Percentiles rank a stretch among this genome's conserved stretches.
Conservation (phyloP, 2,888 invertebrate genomes). For the Camponotus fellah region DNA sequence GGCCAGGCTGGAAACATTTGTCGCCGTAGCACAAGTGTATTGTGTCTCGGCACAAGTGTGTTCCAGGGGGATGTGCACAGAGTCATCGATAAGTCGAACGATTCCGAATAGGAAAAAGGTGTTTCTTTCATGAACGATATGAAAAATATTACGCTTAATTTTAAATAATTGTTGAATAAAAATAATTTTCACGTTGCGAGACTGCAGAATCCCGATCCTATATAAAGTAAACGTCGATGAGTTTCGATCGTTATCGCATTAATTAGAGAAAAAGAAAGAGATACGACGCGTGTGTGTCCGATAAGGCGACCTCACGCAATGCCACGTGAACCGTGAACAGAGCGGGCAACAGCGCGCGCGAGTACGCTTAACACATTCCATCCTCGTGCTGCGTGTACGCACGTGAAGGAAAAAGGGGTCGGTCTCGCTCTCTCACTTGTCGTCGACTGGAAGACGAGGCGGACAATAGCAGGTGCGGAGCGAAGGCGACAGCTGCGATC, state of each 20-base stretch:
- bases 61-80: neutral
- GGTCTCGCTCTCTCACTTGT: conserved; percentile 71
- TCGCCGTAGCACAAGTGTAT: conserved; percentile 17
- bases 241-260: neutral
- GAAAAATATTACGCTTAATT: neutral
- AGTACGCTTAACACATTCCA: conserved; percentile 28
- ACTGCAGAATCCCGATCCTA: neutral
- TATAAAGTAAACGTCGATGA: neutral
- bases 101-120: neutral
- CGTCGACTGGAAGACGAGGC: conserved; percentile 78
- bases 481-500: conserved; percentile 84
- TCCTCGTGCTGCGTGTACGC: conserved; percentile 67
- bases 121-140: neutral
- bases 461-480: conserved; percentile 85
- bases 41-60: neutral
- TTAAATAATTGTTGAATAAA: neutral
- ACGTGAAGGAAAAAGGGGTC: conserved; percentile 76
- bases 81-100: too few relatives aligned
- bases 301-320: conserved; percentile 73
- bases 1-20: conserved; percentile 37
- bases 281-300: conserved; percentile 17
- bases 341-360: conserved; percentile 24
- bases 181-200: neutral
- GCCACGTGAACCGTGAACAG: conserved; percentile 71
- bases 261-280: conserved; percentile 31